These are phyloP conservation scores for Tetraodon nigroviridis DNA, from an alignment of 2,113 vertebrate genomes.

Conservation along the genomic window DNA sequence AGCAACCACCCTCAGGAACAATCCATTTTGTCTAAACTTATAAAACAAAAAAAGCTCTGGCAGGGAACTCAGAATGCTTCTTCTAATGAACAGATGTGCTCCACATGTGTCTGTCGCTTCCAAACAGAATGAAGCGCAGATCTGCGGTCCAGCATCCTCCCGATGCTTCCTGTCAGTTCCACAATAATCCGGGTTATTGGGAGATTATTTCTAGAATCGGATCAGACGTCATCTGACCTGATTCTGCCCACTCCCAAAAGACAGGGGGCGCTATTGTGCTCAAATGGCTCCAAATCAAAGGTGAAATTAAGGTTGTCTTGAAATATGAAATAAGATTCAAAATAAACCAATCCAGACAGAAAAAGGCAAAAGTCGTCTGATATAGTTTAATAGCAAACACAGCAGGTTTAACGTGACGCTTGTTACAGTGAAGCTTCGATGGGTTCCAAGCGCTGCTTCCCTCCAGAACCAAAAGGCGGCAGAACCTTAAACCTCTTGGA, in stretches of 20 bases:
- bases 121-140: constrained; percentile 38
- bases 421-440: constrained; percentile 7
- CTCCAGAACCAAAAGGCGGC: too few relatives aligned
- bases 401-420: constrained; percentile 46
- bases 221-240: too few relatives aligned
- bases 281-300: neutral
- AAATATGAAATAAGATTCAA: neutral
- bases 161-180: too few relatives aligned
- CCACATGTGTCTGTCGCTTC: constrained; percentile 16
- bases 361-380: constrained; percentile 11
- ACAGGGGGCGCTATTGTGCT: constrained; percentile 4
- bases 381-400: constrained; percentile 61
- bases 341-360: neutral
- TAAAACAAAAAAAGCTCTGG: constrained; percentile 9
- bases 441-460: constrained; percentile 6
- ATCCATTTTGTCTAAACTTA: constrained; percentile 13
- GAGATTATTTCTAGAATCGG: too few relatives aligned
- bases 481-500: too few relatives aligned
- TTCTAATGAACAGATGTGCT: constrained; percentile 24
- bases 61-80: constrained; percentile 2
- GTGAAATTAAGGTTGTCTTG: neutral
- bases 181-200: too few relatives aligned
- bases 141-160: constrained; percentile 17
- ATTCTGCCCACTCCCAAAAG: too few relatives aligned
- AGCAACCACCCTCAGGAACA: too few relatives aligned